Evolutionary conservation across 1,140 invertebrate species (phyloP).

Genomic region (Drosophila takahashii): DNA sequence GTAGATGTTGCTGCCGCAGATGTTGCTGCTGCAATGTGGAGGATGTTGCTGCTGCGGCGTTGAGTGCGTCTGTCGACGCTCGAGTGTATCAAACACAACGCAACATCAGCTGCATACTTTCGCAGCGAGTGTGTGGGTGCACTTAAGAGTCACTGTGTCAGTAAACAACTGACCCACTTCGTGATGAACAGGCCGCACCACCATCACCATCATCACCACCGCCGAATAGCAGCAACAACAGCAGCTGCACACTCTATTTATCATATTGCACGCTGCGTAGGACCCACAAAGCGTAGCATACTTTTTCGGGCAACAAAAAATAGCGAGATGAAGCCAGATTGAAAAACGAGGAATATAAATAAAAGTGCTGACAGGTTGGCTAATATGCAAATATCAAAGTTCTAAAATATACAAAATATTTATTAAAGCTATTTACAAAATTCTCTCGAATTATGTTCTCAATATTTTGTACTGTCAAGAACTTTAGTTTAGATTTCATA

Average conservation of each 20-base stretch:
- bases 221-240: constrained; percentile 17
- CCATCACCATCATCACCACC: constrained; percentile 29
- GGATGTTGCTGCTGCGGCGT: constrained; percentile 43
- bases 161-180: constrained; percentile 81
- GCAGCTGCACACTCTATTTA: constrained; percentile 47
- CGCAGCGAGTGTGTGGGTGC: constrained; percentile 43
- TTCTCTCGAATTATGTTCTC: not conserved
- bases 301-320: constrained; percentile 35
- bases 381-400: not conserved
- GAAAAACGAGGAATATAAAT: constrained; percentile 12
- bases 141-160: constrained; percentile 82
- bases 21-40: constrained; percentile 11
- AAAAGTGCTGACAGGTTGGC: constrained; percentile 18
- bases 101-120: constrained; percentile 66
- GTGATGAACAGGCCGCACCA: constrained; percentile 62
- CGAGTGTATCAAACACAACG: constrained; percentile 77
- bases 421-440: not conserved
- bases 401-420: not conserved
- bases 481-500: no score
- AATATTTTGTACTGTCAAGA: no score
- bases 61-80: constrained; percentile 79
- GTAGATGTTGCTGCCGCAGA: constrained; percentile 32
- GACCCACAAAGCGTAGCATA: constrained; percentile 48
- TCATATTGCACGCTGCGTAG: constrained; percentile 49
- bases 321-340: constrained; percentile 3